These are phyloP conservation scores for Thymallus thymallus DNA, from an alignment of 2,113 vertebrate species.

Conservation along the genomic window DNA sequence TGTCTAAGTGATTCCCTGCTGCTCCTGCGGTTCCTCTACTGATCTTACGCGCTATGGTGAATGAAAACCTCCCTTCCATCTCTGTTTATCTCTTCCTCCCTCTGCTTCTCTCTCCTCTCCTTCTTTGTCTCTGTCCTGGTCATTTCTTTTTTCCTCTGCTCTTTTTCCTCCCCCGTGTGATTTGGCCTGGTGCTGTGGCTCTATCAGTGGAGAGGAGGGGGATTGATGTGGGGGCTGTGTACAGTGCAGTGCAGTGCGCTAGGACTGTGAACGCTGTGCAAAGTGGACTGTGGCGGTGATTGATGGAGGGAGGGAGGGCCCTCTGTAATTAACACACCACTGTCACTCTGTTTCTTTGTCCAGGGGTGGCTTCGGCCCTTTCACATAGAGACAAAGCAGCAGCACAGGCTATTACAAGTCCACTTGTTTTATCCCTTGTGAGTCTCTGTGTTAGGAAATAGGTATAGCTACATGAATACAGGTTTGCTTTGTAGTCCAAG, in stretches of 20 bases:
- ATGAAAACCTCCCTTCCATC: slow-evolving; percentile 17
- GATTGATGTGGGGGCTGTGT: slow-evolving; percentile 23
- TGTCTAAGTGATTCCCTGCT: slow-evolving; percentile 31
- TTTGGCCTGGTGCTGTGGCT: slow-evolving; percentile 31
- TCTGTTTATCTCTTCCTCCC: not conserved
- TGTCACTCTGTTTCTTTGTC: slow-evolving; percentile 23
- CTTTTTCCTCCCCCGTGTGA: slow-evolving; percentile 21
- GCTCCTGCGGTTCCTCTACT: slow-evolving; percentile 30
- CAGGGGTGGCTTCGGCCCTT: slow-evolving; percentile 28
- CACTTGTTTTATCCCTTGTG: slow-evolving; percentile 1
- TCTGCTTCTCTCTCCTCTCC: not conserved
- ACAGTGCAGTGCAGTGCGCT: slow-evolving; percentile 18
- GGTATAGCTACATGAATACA: slow-evolving; percentile 28
- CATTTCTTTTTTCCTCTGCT: slow-evolving; percentile 25
- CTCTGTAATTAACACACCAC: slow-evolving; percentile 57
- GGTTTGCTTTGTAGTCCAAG: slow-evolving; percentile 46
- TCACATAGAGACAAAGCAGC: slow-evolving; percentile 35
- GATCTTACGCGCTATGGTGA: slow-evolving; percentile 48
- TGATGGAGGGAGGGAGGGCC: slow-evolving; percentile 35
- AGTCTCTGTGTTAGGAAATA: slow-evolving; percentile 5
- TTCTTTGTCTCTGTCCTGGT: slow-evolving; percentile 22
- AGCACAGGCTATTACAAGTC: slow-evolving; percentile 33
- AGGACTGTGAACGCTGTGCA: slow-evolving; percentile 34
- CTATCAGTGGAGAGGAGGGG: slow-evolving; percentile 22
- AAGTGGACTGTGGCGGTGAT: slow-evolving; percentile 68